phyloP scores from a whole-genome alignment of 1,140 invertebrate genomes.

The fruit fly (Drosophila melanogaster) region DNA sequence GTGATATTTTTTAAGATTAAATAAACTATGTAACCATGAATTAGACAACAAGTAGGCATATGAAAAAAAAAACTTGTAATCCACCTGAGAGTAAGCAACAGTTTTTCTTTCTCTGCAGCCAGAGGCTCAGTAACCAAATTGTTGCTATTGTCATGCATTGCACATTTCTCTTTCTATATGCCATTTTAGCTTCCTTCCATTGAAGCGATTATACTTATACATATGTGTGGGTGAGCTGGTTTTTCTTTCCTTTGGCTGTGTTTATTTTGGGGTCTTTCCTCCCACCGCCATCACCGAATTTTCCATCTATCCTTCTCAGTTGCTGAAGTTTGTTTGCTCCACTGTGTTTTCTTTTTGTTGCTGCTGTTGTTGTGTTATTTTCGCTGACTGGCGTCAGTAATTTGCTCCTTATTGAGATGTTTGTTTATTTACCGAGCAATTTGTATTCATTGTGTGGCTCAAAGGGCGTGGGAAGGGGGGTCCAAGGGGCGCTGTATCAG shows the following conservation, averaged over 20 bases:
- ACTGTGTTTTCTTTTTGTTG: conserved; percentile 21
- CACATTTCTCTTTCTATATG: conserved; percentile 31
- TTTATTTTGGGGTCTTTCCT: conserved; percentile 64
- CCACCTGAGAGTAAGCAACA: neutral
- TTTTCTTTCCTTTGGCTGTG: conserved; percentile 54
- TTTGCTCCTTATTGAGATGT: conserved; percentile 83
- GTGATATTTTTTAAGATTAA: too few species aligned
- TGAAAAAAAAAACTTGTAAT: neutral
- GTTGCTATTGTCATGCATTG: conserved; percentile 79
- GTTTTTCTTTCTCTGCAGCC: neutral
- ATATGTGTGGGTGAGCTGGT: conserved; percentile 27
- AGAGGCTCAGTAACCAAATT: conserved; percentile 49
- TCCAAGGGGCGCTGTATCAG: conserved; percentile 13
- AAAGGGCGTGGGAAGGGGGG: conserved; percentile 3
- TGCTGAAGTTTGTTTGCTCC: conserved; percentile 39
- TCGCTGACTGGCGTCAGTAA: conserved; percentile 78
- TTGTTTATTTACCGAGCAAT: conserved; percentile 82
- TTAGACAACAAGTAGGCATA: neutral
- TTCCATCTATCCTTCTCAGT: conserved; percentile 11
- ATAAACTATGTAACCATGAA: too few species aligned
- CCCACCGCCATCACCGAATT: conserved; percentile 1
- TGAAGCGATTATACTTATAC: conserved; percentile 59
- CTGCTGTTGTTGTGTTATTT: conserved; percentile 51
- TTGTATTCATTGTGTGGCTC: conserved; percentile 79
- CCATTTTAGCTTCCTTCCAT: conserved; percentile 8